These are phyloP conservation scores for Sapayoa aenigma DNA, from an alignment of 2,113 vertebrate species.

Conservation along the genomic window DNA sequence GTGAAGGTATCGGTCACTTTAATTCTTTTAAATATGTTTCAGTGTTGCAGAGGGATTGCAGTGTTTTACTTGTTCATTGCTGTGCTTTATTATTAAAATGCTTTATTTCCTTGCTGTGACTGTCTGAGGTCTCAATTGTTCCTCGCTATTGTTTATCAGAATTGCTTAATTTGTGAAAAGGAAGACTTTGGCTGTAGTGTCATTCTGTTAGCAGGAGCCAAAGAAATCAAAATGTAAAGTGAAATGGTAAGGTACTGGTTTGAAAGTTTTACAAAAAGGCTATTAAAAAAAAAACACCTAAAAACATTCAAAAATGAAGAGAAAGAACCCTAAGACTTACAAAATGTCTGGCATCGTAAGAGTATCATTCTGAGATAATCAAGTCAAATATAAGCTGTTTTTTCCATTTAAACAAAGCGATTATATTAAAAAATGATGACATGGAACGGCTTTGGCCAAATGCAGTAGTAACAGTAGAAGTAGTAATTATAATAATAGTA, in stretches of 20 bases:
- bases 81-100: not conserved
- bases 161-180: not conserved
- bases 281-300: not conserved
- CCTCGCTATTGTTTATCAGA: not conserved
- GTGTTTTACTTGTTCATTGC: not conserved
- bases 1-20: not conserved
- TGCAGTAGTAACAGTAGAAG: not conserved
- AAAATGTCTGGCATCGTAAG: not conserved
- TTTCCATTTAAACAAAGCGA: not conserved
- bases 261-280: not conserved
- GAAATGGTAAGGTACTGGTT: not conserved
- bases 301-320: not conserved
- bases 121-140: not conserved
- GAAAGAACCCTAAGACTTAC: not conserved
- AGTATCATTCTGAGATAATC: not conserved
- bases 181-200: not conserved
- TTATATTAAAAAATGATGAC: not conserved
- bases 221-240: not conserved
- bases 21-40: not conserved
- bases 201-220: not conserved
- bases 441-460: not conserved
- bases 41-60: not conserved
- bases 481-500: not conserved
- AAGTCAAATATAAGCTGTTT: not conserved
- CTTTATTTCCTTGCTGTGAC: not conserved